phyloP scores from a whole-genome alignment of 2,113 vertebrate species.

The Brachyhypopomus occidentalis region DNA sequence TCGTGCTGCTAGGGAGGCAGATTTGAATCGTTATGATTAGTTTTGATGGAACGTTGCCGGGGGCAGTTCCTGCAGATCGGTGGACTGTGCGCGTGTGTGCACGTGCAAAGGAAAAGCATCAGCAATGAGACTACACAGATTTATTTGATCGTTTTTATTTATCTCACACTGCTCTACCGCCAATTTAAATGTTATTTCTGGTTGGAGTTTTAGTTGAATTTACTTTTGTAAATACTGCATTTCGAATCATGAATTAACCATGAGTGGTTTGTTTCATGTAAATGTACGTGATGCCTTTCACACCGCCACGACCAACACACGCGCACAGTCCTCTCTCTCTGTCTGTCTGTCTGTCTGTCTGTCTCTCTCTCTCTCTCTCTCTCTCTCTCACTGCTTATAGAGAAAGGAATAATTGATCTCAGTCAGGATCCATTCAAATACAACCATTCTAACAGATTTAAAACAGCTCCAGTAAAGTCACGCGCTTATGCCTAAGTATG shows the following conservation, averaged over 20 bases:
- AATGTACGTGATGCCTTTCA: neutral
- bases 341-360: neutral
- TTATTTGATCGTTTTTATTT: conserved; percentile 7
- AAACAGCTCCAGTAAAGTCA: conserved; percentile 23
- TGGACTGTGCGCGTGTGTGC: conserved; percentile 87
- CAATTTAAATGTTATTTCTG: neutral
- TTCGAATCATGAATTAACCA: neutral
- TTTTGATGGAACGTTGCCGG: conserved; percentile 91
- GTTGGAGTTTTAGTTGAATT: neutral
- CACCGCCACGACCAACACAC: conserved; percentile 6
- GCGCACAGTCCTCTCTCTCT: neutral
- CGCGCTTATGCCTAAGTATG: neutral
- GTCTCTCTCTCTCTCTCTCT: neutral
- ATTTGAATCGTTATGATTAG: conserved; percentile 96
- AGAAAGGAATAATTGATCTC: conserved; percentile 38
- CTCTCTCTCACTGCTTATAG: conserved; percentile 26
- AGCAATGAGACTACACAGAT: conserved; percentile 80
- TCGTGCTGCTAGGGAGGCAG: conserved; percentile 83
- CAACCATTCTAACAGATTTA: conserved; percentile 23
- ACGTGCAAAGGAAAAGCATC: conserved; percentile 84
- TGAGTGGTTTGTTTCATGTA: neutral
- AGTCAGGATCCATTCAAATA: conserved; percentile 25
- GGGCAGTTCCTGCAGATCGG: conserved; percentile 93
- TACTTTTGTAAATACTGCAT: neutral
- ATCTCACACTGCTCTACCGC: conserved; percentile 15